These are phyloP conservation scores for Sorex araneus DNA, from an alignment of 2,113 vertebrate genomes.

Conservation along the genomic window DNA sequence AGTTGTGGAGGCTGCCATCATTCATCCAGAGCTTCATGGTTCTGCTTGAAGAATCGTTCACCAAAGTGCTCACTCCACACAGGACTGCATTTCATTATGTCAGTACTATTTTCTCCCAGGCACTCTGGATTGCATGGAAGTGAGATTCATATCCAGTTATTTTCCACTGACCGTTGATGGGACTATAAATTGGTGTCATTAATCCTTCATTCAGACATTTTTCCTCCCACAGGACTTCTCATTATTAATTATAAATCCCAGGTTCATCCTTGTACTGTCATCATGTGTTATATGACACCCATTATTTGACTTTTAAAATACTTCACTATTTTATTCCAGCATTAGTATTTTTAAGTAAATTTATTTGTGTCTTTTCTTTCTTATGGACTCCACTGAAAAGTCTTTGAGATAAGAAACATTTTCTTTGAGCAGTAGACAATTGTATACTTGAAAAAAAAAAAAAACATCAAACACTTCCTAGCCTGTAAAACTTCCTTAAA, in stretches of 20 bases:
- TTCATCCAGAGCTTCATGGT: neutral
- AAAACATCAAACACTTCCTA: neutral
- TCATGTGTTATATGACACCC: neutral
- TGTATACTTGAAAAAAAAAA: neutral
- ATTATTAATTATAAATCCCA: constrained; percentile 41
- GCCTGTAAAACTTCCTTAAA: neutral
- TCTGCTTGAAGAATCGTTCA: neutral
- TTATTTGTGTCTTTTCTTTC: neutral
- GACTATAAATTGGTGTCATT: neutral
- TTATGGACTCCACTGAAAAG: neutral
- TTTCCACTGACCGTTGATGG: neutral
- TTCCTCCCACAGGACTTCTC: neutral
- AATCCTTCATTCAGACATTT: neutral
- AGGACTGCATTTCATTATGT: neutral
- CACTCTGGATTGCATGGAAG: neutral
- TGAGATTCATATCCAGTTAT: neutral
- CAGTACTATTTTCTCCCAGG: neutral
- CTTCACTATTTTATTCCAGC: neutral
- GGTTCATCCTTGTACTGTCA: neutral
- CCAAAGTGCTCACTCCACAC: neutral
- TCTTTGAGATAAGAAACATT: neutral
- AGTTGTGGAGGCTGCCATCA: neutral
- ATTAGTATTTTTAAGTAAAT: neutral
- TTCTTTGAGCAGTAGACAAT: neutral
- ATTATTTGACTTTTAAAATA: constrained; percentile 2